A percentile compares a stretch with the other conserved stretches of the same genome.
phyloP scores from a whole-genome alignment of 35 echinoderm and acorn worm genomes.

The Lytechinus variegatus region DNA sequence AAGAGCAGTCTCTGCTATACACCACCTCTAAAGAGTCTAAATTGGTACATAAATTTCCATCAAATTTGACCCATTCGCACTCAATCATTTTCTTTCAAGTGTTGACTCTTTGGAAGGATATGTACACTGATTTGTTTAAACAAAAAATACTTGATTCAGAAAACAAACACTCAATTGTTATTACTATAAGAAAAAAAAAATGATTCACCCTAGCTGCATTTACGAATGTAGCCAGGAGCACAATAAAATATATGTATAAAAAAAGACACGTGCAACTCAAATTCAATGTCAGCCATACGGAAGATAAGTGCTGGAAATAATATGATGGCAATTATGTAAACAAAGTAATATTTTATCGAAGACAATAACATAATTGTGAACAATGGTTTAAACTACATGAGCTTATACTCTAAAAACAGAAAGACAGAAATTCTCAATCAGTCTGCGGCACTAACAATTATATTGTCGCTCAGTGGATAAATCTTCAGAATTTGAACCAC shows the following conservation, averaged over 20 bases:
- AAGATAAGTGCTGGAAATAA: no score
- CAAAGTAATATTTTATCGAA: no score
- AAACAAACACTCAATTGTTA: not conserved
- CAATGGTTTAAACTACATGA: no score
- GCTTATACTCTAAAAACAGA: no score
- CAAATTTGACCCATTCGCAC: not conserved
- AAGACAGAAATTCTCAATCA: no score
- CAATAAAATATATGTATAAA: not conserved
- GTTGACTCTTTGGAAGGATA: not conserved
- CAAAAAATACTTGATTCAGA: conserved; percentile 4
- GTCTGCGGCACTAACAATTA: no score
- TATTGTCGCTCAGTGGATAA: no score
- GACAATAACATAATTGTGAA: no score
- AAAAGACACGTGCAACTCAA: no score
- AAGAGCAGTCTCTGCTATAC: not conserved
- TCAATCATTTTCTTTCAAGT: not conserved
- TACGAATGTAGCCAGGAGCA: not conserved
- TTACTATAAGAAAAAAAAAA: not conserved
- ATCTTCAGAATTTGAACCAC: no score
- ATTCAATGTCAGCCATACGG: no score
- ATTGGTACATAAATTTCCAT: conserved; percentile 14
- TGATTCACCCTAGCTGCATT: not conserved
- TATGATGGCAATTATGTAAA: no score
- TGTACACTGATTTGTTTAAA: not conserved
- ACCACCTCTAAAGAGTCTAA: not conserved